Evolutionary conservation across 2,113 vertebrate species (phyloP), one percentile per base, ranked within the genome.

Genomic region (Furnarius figulus): DNA sequence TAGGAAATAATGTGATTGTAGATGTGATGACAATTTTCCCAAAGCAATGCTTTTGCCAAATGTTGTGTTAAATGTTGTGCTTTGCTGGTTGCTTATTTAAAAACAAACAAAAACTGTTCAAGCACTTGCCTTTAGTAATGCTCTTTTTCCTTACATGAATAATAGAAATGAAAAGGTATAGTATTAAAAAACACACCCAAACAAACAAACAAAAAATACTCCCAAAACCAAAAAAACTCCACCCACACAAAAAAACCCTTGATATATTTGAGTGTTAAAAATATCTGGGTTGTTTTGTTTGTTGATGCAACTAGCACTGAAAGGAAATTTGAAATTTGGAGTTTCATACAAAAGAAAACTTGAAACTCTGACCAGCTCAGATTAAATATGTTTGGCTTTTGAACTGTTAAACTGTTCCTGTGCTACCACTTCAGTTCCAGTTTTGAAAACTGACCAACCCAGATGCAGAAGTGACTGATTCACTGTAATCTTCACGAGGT

Each of bases 231-330:
- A 33, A 53, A 50, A 42, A 67, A 37, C n/a, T 0, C 0, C 10
- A 49, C 10, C 5, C 22, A 33, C 6, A 47, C 5, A 73, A 56
- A 50, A 35, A 30, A 0, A 1, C 12, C 7, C 0, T 6, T 15
- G 11, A 66, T 23, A 16, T 12, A 23, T 42, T 40, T 87, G 24
- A 49, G 20, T 40, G 7, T 81, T 93, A 53, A 50, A 81, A 77
- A 68, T 23, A 24, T 46, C 17, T 46, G 6, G 19, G 21, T 46
- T 25, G 23, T 30, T 74, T 90, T 76, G 21, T 50, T 80, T 46
- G 7, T 61, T 30, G 19, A 46, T 65, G 17, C 23, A 50, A 9
- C 46, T 72, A 72, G 5, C 33, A 76, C 39, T 27, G 27, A 89
- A 50, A 80, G 9, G 8, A 63, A 61, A 46, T 42, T 55, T 75